Percentiles rank a stretch among this genome's conserved stretches.
phyloP scores from a whole-genome alignment of 2,888 invertebrate species.

The Syritta pipiens region DNA sequence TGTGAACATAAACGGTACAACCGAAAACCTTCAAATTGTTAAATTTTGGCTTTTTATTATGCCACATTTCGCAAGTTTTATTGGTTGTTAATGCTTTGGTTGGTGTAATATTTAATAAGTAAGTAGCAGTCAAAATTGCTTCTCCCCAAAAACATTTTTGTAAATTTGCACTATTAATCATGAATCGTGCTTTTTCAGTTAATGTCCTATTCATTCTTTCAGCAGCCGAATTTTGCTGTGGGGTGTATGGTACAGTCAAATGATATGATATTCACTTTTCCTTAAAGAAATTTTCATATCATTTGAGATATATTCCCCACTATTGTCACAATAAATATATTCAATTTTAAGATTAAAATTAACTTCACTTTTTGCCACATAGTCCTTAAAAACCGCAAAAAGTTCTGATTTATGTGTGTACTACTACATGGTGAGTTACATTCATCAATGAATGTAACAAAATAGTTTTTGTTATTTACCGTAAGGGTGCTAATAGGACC shows the following conservation, averaged over 20 bases:
- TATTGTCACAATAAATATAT: conserved; percentile 73
- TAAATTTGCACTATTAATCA: conserved; percentile 8
- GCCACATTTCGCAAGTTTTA: conserved; percentile 73
- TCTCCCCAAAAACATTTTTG: conserved; percentile 10
- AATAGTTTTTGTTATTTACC: conserved; percentile 73
- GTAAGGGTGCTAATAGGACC: conserved; percentile 74
- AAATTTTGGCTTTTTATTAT: conserved; percentile 73
- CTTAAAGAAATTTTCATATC: conserved; percentile 72
- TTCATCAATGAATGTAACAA: conserved; percentile 73
- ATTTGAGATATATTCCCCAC: conserved; percentile 72
- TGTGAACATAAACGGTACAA: conserved; percentile 72
- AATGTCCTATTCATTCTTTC: conserved; percentile 75
- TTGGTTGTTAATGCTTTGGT: conserved; percentile 1
- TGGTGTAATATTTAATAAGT: conserved; percentile 9
- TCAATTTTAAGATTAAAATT: conserved; percentile 72
- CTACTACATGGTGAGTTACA: conserved; percentile 73
- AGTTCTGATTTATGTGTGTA: conserved; percentile 72
- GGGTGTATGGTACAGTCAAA: conserved; percentile 75
- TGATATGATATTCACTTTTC: conserved; percentile 73
- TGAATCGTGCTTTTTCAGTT: conserved; percentile 73
- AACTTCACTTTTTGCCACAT: conserved; percentile 67
- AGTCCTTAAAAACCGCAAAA: conserved; percentile 70
- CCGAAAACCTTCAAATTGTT: conserved; percentile 74
- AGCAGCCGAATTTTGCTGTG: conserved; percentile 75
- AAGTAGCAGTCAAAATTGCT: conserved; percentile 1